Evolutionary conservation across 2,113 vertebrate genomes (phyloP), one percentile per base, ranked within the genome.

Genomic region (Chaenogobius annularis): DNA sequence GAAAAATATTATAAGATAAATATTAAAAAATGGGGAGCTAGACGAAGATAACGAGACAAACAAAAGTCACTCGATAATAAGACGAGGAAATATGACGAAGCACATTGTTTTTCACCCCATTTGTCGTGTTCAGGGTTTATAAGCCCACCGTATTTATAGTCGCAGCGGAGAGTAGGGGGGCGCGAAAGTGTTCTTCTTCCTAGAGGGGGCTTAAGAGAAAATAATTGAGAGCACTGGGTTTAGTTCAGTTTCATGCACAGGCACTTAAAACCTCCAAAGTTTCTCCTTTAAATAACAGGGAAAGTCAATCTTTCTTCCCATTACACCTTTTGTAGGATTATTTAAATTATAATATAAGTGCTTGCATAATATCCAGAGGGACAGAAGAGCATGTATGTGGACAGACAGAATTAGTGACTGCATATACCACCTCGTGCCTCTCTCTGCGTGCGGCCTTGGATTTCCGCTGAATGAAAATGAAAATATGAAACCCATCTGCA

Each of bases 401-500:
- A 43, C 37, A 40, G 35, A 63, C 61, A n/a, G 59, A 59, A 13
- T 62, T 19, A 62, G 26, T 3, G 19, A 5, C 50, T 31, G 12
- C 22, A 14, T 59, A 23, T 56, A 70, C 31, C 40, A 44, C 5
- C 19, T 22, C 52, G 20, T n/a, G 7, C 10, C 17, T 52, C 50
- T 54, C 50, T n/a, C 19, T 23, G 72, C 35, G 47, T 10, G 0
- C 43, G 76, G 77, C 79, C 79, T 82, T 80, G 69, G 52, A 12
- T 71, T 70, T 63, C 55, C 23, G 46, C 47, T 54, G 50, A 73
- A 69, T 61, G 65, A 72, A 65, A 66, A 58, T 69, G 69, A 66
- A 73, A 69, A 74, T 15, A 40, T 19, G 70, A 64, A 59, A 55
- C 44, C 37, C 43, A 46, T 17, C 64, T 37, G 75, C n/a, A 62